These are phyloP conservation scores for Sminthurinus aureus DNA, from an alignment of 2,888 invertebrate species.

Conservation along the genomic window DNA sequence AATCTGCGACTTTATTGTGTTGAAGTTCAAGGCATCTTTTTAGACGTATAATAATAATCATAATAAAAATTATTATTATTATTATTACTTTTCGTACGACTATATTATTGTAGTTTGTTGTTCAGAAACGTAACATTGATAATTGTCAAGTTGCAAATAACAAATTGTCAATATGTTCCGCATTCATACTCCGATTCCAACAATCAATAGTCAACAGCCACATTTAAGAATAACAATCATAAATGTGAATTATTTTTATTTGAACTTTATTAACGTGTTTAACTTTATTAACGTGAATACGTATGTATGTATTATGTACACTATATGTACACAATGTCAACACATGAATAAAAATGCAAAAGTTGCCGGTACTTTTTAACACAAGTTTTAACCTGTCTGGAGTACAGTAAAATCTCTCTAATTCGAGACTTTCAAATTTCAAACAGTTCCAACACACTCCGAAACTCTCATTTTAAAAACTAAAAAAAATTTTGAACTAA, in stretches of 20 bases:
- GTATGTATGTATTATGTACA: not conserved
- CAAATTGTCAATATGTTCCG: too few relatives aligned
- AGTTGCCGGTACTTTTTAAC: not conserved
- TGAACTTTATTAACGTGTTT: too few relatives aligned
- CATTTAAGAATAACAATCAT: not conserved
- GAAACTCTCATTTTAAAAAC: too few relatives aligned
- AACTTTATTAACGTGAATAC: not conserved
- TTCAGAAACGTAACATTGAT: not conserved
- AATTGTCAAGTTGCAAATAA: not conserved
- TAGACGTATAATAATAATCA: not conserved
- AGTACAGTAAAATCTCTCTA: not conserved
- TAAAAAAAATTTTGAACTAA: too few relatives aligned
- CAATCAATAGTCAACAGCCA: not conserved
- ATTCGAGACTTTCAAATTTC: too few relatives aligned
- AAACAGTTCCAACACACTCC: too few relatives aligned
- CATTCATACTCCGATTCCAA: too few relatives aligned
- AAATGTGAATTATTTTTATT: not conserved
- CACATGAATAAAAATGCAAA: not conserved
- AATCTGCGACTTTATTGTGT: too few relatives aligned
- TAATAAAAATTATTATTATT: constrained; percentile 7
- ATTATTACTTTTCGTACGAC: not conserved
- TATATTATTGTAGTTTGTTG: not conserved
- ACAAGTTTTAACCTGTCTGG: not conserved
- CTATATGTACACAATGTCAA: not conserved
- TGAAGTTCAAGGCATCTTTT: constrained; percentile 23